A percentile compares a stretch with the other conserved stretches of the same genome.
These are phyloP conservation scores for Platorchestia sp. DNA, from an alignment of 1,140 invertebrate species.

Conservation along the genomic window DNA sequence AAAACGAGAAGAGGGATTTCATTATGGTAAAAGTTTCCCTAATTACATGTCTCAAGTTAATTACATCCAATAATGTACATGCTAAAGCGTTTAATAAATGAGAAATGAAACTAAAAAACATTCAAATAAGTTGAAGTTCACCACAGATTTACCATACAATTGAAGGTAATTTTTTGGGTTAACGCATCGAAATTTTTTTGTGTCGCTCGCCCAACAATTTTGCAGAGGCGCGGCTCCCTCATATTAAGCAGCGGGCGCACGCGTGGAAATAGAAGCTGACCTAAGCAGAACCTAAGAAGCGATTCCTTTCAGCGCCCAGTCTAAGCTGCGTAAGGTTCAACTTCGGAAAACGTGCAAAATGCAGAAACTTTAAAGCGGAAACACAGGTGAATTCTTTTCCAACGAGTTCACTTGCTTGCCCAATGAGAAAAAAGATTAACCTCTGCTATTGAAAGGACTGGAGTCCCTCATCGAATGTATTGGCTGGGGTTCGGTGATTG, in stretches of 20 bases:
- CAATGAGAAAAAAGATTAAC: not conserved
- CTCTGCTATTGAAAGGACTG: not conserved
- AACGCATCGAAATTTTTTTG: not conserved
- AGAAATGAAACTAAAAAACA: not conserved
- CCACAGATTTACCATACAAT: not conserved
- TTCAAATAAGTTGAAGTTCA: not conserved
- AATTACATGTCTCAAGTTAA: not conserved
- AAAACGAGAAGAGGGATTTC: no score
- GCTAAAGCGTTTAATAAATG: not conserved
- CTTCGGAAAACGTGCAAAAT: not conserved
- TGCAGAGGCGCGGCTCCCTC: not conserved
- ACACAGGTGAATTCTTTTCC: not conserved
- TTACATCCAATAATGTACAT: no score
- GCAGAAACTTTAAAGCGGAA: not conserved
- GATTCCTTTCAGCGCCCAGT: not conserved
- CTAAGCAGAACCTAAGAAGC: not conserved
- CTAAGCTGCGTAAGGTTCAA: not conserved
- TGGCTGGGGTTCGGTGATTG: not conserved
- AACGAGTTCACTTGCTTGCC: not conserved
- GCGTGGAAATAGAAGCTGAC: not conserved
- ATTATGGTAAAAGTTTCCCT: not conserved
- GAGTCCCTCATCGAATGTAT: not conserved
- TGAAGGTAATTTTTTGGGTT: not conserved
- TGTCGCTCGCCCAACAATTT: not conserved
- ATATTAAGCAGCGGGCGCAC: not conserved